Conservation (phyloP, 2,797 vertebrate genomes). For the Mallotus villosus region DNA sequence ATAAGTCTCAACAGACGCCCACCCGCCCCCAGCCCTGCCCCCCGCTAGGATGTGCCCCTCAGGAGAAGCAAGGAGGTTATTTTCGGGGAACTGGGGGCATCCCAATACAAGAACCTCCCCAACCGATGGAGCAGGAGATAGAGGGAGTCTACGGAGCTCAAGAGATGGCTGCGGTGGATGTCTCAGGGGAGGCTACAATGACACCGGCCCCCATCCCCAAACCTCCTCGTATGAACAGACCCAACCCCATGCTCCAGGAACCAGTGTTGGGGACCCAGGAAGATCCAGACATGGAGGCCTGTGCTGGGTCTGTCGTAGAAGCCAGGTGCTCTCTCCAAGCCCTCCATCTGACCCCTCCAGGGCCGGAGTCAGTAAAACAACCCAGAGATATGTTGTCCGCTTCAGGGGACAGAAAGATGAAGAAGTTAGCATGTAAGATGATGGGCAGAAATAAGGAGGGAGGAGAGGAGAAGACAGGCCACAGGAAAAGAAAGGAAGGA, state of each 20-base stretch:
- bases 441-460: constrained; percentile 9
- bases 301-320: not conserved
- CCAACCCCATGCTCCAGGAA: too few relatives aligned
- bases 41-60: not conserved
- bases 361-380: not conserved
- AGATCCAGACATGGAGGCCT: not conserved
- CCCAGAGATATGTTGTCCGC: not conserved
- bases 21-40: not conserved
- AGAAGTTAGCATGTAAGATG: constrained; percentile 2
- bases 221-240: constrained; percentile 1
- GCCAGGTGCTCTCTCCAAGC: not conserved
- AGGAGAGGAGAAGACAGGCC: not conserved
- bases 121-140: not conserved
- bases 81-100: not conserved
- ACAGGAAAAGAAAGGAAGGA: not conserved
- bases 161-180: not conserved
- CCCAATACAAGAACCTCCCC: not conserved
- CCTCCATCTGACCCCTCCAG: not conserved
- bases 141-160: not conserved
- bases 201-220: not conserved
- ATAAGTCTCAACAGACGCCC: not conserved
- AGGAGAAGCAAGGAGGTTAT: not conserved
- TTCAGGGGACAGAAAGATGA: constrained; percentile 1
- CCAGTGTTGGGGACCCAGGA: not conserved
- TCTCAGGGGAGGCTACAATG: not conserved